Evolutionary conservation across 2,113 vertebrate genomes (phyloP).

Genomic region (Canis aureus): DNA sequence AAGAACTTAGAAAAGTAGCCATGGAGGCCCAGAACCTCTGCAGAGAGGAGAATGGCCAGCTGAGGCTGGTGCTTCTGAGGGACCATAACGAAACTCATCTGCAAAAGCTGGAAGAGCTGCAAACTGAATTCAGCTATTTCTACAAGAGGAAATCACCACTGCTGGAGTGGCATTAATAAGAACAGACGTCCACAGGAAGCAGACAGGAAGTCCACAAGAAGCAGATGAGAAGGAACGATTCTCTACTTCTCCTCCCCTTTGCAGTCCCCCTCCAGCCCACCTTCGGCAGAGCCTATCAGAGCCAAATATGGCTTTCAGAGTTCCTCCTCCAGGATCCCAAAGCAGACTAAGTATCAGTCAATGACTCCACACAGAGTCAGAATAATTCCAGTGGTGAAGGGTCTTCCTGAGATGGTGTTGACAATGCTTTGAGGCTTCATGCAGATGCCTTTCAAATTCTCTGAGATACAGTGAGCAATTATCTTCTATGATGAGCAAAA

Average conservation of each 20-base stretch:
- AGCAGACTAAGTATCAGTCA: background rate
- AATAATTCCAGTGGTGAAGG: background rate
- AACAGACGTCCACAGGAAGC: background rate
- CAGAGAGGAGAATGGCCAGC: background rate
- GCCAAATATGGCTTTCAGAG: background rate
- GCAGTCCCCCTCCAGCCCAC: background rate
- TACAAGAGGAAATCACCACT: background rate
- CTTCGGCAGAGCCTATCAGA: background rate
- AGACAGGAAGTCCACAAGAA: background rate
- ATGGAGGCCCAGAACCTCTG: background rate
- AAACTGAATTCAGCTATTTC: background rate
- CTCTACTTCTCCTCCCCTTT: background rate
- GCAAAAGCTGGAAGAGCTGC: background rate
- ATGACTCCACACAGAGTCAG: background rate
- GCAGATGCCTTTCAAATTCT: background rate
- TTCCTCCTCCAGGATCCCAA: background rate
- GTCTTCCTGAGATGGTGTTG: background rate
- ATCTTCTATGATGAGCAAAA: background rate
- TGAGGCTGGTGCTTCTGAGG: background rate
- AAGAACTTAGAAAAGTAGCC: background rate
- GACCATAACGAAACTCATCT: background rate
- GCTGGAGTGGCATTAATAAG: background rate
- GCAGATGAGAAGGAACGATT: background rate
- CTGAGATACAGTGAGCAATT: background rate
- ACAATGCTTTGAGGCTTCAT: background rate